Base-by-base conservation (phyloP, 2,888 invertebrate genomes). In the Amphipyra tragopoginis region DNA sequence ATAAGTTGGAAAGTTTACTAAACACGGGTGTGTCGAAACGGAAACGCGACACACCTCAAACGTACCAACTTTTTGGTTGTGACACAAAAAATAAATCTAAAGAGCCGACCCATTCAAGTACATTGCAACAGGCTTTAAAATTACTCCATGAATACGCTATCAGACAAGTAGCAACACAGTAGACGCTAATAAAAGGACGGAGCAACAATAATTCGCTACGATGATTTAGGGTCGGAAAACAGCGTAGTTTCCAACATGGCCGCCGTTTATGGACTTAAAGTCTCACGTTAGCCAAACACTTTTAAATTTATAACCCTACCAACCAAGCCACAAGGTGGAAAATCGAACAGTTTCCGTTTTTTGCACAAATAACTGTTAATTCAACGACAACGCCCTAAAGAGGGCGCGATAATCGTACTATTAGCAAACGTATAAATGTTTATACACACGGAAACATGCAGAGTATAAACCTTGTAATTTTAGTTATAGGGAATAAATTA, bases 191-290 rank as follows among this genome's bases (percentile, higher is more conserved):
- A 85, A 85, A 85, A 82, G 80, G 76, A 78, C 80, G 68, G 71
- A 68, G 82, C 82, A 72, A 82, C 79, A 82, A 82, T 82, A 82
- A 84, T 85, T 81, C 83, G 67, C 77, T 52, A 58, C 73, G 65
- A 82, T 86, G 86, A 86, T 86, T 86, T 85, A 86, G 83, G 80
- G 82, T 81, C 81, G 85, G 81, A 77, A 84, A 86, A 85, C 77
- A 65, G 72, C 76, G 59, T 66, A 81, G 71, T 81, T 82, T 78
- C 81, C 78, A 81, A 80, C 55, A 82, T 84, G 80, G 75, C 82
- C 69, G 81, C 81, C 81, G 65, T 79, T 82, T 80, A 82, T 80
- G 72, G 59, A 76, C 75, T 72, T 71, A 11, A 52, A 62, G 55
- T 54, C 63, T 59, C 42, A 58, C 54, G 50, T 59, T 13, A 57